A percentile compares a stretch with the other conserved stretches of the same genome.
Conservation (phyloP, 53 echinoderm and acorn worm species). For the Arbacia lixula region DNA sequence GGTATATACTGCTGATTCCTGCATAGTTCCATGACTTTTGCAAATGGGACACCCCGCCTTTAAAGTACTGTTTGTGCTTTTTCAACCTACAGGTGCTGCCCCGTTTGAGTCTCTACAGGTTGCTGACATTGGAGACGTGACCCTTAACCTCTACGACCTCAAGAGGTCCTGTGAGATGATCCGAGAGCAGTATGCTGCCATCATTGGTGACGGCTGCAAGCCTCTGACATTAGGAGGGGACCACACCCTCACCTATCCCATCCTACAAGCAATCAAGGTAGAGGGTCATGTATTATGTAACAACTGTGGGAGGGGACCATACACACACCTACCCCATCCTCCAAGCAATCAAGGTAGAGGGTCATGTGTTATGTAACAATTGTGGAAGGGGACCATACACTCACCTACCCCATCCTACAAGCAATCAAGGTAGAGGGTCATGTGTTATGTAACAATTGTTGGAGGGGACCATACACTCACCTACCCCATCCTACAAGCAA, state of each 20-base stretch:
- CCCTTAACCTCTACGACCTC: conserved; percentile 76
- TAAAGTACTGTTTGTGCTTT: no score
- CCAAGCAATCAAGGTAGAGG: conserved; percentile 48
- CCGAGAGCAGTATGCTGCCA: conserved; percentile 63
- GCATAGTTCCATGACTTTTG: no score
- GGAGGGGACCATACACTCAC: no score
- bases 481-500: no score
- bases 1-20: no score
- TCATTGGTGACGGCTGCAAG: conserved; percentile 74
- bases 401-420: conserved; percentile 61
- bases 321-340: conserved; percentile 67
- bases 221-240: conserved; percentile 91
- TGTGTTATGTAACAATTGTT: no score
- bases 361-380: no score
- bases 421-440: conserved; percentile 52
- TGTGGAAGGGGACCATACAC: conserved; percentile 93
- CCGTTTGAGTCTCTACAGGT: conserved; percentile 87
- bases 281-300: no score
- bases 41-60: no score
- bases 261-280: conserved; percentile 50
- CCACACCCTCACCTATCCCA: conserved; percentile 77
- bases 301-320: conserved; percentile 94
- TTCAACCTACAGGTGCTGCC: conserved; percentile 64
- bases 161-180: conserved; percentile 76
- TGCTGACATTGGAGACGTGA: conserved; percentile 92